Evolutionary conservation across 2,113 vertebrate species (phyloP).

Genomic region (Cynocephalus volans): DNA sequence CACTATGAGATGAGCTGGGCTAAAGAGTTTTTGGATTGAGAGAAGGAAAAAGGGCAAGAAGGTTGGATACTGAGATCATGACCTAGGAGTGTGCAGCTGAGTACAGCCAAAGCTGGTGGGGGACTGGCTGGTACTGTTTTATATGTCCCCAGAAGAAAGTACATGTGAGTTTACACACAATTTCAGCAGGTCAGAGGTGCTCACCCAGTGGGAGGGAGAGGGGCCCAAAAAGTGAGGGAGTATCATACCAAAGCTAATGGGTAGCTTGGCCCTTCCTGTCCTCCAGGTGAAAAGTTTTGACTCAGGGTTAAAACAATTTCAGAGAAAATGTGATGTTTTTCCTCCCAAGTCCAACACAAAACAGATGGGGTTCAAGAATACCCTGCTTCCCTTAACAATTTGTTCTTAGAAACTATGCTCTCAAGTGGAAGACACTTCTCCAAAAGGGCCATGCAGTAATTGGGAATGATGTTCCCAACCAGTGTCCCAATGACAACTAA

Average conservation of each 20-base stretch:
- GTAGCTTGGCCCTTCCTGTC: neutral
- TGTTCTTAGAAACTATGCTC: neutral
- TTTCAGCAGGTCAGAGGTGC: neutral
- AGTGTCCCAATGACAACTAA: neutral
- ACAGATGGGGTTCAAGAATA: neutral
- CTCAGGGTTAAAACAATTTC: neutral
- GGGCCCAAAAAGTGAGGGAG: no score
- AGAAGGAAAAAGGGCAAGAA: neutral
- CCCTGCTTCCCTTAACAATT: neutral
- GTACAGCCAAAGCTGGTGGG: no score
- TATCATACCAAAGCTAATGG: accelerated
- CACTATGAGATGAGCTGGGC: neutral
- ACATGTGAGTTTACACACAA: neutral
- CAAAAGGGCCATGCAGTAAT: accelerated
- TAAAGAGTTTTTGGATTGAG: neutral
- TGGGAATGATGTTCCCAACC: neutral
- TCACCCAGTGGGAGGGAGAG: neutral
- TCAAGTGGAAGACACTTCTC: neutral
- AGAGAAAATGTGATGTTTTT: neutral
- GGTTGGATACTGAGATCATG: accelerated
- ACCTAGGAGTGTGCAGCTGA: accelerated
- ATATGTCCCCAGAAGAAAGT: neutral
- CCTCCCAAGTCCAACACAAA: neutral
- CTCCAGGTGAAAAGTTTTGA: neutral
- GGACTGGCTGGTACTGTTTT: neutral